These are phyloP conservation scores for Macrotrachela quadricornifera DNA, from an alignment of 1,140 invertebrate genomes.

Conservation along the genomic window DNA sequence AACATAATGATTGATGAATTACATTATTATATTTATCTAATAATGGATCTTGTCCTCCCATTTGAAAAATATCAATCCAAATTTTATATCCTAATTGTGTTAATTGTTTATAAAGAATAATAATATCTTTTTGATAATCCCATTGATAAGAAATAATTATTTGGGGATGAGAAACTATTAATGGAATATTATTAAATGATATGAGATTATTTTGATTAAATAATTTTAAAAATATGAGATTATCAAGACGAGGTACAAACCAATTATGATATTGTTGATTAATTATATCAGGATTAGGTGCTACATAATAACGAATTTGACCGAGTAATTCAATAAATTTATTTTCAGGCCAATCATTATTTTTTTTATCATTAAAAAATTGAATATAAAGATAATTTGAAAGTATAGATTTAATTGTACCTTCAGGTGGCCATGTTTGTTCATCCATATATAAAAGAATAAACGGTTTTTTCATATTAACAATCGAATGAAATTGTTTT, in stretches of 20 bases:
- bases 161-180: slow-evolving; percentile 7
- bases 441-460: no score
- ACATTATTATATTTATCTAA: slow-evolving; percentile 25
- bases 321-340: slow-evolving; percentile 21
- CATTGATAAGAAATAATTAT: slow-evolving; percentile 27
- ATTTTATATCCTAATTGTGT: slow-evolving; percentile 15
- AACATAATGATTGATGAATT: slow-evolving; percentile 17
- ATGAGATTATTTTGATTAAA: no score
- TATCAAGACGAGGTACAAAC: no score
- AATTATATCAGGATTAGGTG: slow-evolving; percentile 10
- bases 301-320: slow-evolving; percentile 15
- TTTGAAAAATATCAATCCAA: slow-evolving; percentile 27
- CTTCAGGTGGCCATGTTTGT: slow-evolving; percentile 8
- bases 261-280: no score
- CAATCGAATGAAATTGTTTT: not conserved
- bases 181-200: no score
- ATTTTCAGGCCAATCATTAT: slow-evolving; percentile 15
- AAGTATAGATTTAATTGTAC: not conserved
- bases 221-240: no score
- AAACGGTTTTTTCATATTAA: no score
- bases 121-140: slow-evolving; percentile 22
- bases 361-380: slow-evolving; percentile 8
- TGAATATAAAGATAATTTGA: no score
- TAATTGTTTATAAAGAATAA: slow-evolving; percentile 15
- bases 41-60: slow-evolving; percentile 25